Conservation (phyloP, 92 coral and sea anemone genomes). For the Porites cylindrica region DNA sequence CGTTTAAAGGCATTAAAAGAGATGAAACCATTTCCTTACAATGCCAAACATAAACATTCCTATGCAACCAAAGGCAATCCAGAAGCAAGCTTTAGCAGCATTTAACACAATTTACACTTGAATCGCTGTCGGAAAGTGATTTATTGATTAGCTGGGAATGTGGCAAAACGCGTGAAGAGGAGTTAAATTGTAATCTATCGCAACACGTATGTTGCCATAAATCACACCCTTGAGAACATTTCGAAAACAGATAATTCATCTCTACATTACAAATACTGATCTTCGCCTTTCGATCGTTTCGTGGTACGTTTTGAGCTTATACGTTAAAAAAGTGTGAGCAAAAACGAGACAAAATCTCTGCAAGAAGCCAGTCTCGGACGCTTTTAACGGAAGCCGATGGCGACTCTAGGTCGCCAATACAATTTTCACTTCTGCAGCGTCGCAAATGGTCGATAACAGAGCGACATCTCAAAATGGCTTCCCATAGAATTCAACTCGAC, state of each 20-base stretch:
- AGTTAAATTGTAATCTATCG: slow-evolving; percentile 36
- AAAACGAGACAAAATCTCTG: slow-evolving; percentile 52
- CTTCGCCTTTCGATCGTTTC: neutral
- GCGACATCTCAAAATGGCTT: slow-evolving; percentile 29
- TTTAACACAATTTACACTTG: slow-evolving; percentile 22
- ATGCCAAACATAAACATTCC: slow-evolving; percentile 26
- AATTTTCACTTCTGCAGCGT: slow-evolving; percentile 35
- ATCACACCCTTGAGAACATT: slow-evolving; percentile 11
- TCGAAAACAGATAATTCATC: slow-evolving; percentile 11
- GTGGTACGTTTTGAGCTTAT: neutral
- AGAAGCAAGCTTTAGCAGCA: slow-evolving; percentile 1
- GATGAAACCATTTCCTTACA: slow-evolving; percentile 12
- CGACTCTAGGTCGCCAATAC: slow-evolving; percentile 65
- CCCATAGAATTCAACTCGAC: slow-evolving; percentile 6
- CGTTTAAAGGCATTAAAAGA: slow-evolving; percentile 32
- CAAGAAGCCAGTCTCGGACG: slow-evolving; percentile 51
- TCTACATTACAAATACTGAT: neutral
- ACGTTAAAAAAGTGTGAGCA: neutral
- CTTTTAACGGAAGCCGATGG: slow-evolving; percentile 68
- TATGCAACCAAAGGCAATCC: slow-evolving; percentile 23
- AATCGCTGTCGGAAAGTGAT: slow-evolving; percentile 18
- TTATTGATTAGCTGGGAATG: slow-evolving; percentile 35
- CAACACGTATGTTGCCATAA: slow-evolving; percentile 3
- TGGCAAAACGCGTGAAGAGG: slow-evolving; percentile 29
- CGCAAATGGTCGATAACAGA: slow-evolving; percentile 33